Base-by-base conservation (phyloP, 2,888 invertebrate genomes). In the Branchipolynoe longqiensis region DNA sequence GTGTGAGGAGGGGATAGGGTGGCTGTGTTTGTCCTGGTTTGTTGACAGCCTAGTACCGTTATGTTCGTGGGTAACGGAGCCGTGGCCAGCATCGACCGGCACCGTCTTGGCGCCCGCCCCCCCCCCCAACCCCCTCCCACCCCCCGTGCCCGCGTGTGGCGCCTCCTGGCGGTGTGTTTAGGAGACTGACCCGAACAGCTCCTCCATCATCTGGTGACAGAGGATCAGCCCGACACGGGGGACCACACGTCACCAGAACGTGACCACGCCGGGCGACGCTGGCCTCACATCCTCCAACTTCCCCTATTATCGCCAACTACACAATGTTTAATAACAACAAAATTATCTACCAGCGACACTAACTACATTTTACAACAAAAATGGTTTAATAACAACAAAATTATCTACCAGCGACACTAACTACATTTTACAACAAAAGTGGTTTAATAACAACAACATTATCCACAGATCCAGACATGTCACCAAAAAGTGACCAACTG, bases 31-130 rank as follows among this genome's bases (percentile, higher is more conserved):
- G 69, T 38, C 12, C 33, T 12, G 38, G 8, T 38, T 12, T 38
- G 38, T 69, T 69, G 69, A 33, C 69, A 69, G 38, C 33, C 22
- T 25, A 69, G 69, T 69, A 69, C 69, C 38, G 33, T 69, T 38
- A 69, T 69, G 69, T 69, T 69, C 69, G 6, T 69, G 69, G 38
- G 69, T 38, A 69, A 69, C 36, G 33, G 69, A 69, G 33, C 33
- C 38, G 69, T 38, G 69, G 33, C 38, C 38, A 14, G 14, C 36
- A 69, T 69, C 69, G 69, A 69, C 38, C 36, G 38, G 69, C 36
- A 36, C 36, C 38, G 69, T 69, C 69, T 69, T 69, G 69, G 69
- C 33, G n/a, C n/a, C 58, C 14, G 58, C n/a, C 14, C n/a, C 58
- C 58, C 4, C 58, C 62, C n/a, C n/a, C n/a, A n/a, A n/a, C n/a